phyloP scores from a whole-genome alignment of 35 echinoderm and acorn worm genomes.

The Heliocidaris tuberculata region DNA sequence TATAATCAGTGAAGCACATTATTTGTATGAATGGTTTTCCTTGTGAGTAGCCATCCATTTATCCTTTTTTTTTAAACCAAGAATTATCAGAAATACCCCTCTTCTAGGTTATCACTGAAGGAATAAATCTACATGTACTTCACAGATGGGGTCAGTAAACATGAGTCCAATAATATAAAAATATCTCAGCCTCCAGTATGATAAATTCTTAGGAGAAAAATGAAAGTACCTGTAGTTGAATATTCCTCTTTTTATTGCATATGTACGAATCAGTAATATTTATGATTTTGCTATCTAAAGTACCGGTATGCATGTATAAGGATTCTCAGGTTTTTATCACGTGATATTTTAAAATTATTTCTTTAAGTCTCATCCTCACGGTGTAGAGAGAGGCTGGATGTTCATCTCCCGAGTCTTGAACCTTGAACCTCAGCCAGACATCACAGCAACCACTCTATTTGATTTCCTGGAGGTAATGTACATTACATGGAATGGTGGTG shows the following conservation, averaged over 20 bases:
- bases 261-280: neutral
- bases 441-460: slow-evolving; percentile 92
- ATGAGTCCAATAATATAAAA: too few species aligned
- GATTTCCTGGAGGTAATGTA: slow-evolving; percentile 83
- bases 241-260: too few species aligned
- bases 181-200: too few species aligned
- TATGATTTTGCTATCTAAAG: neutral
- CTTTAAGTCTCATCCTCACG: slow-evolving; percentile 64
- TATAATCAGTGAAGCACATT: too few species aligned
- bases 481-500: neutral
- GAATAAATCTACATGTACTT: neutral
- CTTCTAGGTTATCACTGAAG: too few species aligned
- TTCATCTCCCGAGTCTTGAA: slow-evolving; percentile 79
- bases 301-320: neutral
- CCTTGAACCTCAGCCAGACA: slow-evolving; percentile 86
- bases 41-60: too few species aligned
- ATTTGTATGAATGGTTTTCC: too few species aligned
- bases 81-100: neutral
- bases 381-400: slow-evolving; percentile 73
- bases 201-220: too few species aligned
- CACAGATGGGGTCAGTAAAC: neutral
- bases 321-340: neutral
- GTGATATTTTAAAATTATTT: neutral
- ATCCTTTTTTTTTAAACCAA: too few species aligned
- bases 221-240: too few species aligned